Base-by-base conservation (phyloP, 1,140 invertebrate genomes). In the Neotoxoptera formosana region DNA sequence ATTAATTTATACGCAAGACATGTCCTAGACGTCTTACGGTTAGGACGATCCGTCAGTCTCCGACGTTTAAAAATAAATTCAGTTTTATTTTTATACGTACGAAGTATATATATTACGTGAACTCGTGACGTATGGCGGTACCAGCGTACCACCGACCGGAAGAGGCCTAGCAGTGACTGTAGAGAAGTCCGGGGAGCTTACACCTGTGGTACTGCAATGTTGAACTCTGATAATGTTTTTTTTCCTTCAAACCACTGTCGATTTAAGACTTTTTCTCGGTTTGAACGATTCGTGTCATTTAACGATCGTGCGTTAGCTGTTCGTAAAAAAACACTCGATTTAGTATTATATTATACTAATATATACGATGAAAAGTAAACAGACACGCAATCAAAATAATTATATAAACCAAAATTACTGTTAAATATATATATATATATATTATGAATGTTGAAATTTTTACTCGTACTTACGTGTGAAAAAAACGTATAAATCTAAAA, bases 1-100 rank as follows among this genome's bases (percentile, higher is more conserved):
- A 36, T 84, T 86, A 30, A 41, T 53, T 89, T 89, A 89, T 88
- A 48, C 86, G 45, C 87, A 9, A 51, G 45, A 87, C 47, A 88
- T 88, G 47, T 88, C n/a, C 86, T 88, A 48, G 47, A 51, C n/a
- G n/a, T 51, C 48, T 48, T 88, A 51, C 47, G 47, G 47, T 88
- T 51, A 88, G 48, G 20, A 51, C 86, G n/a, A 88, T 51, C 86
- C 17, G 83, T 45, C 83, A 86, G 34, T 34, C 76, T 83, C 34
- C 23, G 8, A 34, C 8, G 34, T 67, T 53, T 11, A 36, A 89
- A 56, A 89, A 89, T 53, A 34, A 88, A 88, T 34, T 53, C 48
- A 34, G 20, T 88, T 88, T 88, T 53, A 25, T 53, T 23, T 53
- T 56, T 53, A 56, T 53, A 30, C 34, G 30, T 53, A 53, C 51